Evolutionary conservation across 2,888 invertebrate species (phyloP), one percentile per base, ranked within the genome.

Genomic region (Scaptomyza reducta): DNA sequence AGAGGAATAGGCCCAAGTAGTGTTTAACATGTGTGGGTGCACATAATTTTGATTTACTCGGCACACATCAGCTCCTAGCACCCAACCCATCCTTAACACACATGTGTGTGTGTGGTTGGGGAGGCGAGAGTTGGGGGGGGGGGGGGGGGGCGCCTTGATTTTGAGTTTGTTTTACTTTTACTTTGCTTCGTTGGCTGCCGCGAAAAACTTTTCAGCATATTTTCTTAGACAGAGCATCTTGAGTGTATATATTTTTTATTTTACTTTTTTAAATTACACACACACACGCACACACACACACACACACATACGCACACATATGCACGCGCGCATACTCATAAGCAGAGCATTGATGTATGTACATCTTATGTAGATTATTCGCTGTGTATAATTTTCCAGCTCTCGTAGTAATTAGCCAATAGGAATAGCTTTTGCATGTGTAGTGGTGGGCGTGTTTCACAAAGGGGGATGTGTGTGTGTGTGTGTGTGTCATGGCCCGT

Each of bases 331-430:
- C 74, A 74, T 18, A 74, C 74, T 73, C 74, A 77, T 57, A 77
- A 77, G 73, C 73, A 60, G 45, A 50, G 45, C 66, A 74, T 68
- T 73, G 74, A 74, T 74, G 69, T 74, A 74, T 67, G 74, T 63
- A 65, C 65, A 74, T 74, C 78, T 74, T 75, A 79, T 83, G 88
- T 84, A 87, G 77, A 83, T 88, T 82, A 88, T 77, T 86, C 68
- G 68, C 65, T 68, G 84, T 68, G 74, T 70, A 70, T 70, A 72
- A 71, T 79, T 73, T 75, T 68, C 27, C 61, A 63, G 72, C 65
- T 68, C 65, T 68, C 65, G 76, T 68, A 73, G 88, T 83, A 83
- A 83, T 83, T 83, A 83, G 82, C 82, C 82, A 83, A 83, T 83
- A 83, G 87, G 88, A 88, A 88, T 77, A 74, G 88, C 74, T 68